A percentile compares a stretch with the other conserved stretches of the same genome.
phyloP scores from a whole-genome alignment of 2,797 vertebrate genomes.

The Darevskia nairensis region DNA sequence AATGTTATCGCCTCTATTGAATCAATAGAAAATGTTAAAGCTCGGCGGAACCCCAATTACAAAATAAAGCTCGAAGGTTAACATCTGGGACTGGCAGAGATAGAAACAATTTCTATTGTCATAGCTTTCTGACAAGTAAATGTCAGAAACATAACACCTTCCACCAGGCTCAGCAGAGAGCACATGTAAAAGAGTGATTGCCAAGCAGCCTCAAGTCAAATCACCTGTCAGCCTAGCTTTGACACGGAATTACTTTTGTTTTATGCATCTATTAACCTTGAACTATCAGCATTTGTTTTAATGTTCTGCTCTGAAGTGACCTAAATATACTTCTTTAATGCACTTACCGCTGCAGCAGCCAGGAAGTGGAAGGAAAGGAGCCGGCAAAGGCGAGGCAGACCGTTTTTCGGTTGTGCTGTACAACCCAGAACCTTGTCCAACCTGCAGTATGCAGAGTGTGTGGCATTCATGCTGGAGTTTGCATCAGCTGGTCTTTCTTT shows the following conservation, averaged over 20 bases:
- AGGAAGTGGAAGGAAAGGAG: constrained; percentile 18
- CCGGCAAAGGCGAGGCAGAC: neutral
- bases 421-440: too few relatives aligned
- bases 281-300: constrained; percentile 95
- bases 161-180: constrained; percentile 74
- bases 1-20: constrained; percentile 84
- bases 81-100: constrained; percentile 80
- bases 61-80: constrained; percentile 85
- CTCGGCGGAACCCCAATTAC: constrained; percentile 83
- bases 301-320: constrained; percentile 81
- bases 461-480: too few relatives aligned
- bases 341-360: constrained; percentile 64
- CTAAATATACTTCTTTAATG: constrained; percentile 79
- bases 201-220: constrained; percentile 92
- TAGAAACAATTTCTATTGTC: constrained; percentile 85
- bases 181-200: constrained; percentile 90
- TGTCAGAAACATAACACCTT: constrained; percentile 82
- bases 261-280: constrained; percentile 98
- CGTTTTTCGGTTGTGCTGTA: too few relatives aligned
- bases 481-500: too few relatives aligned
- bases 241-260: constrained; percentile 96
- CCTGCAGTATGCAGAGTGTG: too few relatives aligned
- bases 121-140: constrained; percentile 84
- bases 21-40: constrained; percentile 86
- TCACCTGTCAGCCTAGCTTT: constrained; percentile 93